Evolutionary conservation across 2,888 invertebrate species (phyloP), one percentile per base, ranked within the genome.

Genomic region (Drosophila demipolita): DNA sequence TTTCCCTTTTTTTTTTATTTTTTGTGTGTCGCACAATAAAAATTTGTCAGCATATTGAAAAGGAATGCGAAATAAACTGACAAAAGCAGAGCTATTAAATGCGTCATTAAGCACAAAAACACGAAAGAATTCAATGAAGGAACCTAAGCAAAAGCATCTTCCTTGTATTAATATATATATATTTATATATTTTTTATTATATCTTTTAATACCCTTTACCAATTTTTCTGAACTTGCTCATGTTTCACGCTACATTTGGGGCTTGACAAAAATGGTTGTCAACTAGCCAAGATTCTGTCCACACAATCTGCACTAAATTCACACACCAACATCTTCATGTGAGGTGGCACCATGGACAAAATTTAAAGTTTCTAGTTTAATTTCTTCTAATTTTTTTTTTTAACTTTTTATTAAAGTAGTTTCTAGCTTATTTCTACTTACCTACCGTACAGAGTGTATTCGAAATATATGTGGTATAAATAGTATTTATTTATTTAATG

Each of bases 11-110:
- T 38, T 45, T 23, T 23, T 11, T 15, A n/a, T 20, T 36, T 32
- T 20, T 6, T 61, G 58, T 29, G 17, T 42, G 9, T 15, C 17
- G 0, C 60, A 77, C 68, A 73, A 68, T 69, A 50, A 52, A 67
- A 71, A 83, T 84, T 72, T 79, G 59, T 67, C 71, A 64, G 58
- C 64, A 72, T 68, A 73, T 75, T 77, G 82, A 66, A 73, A 73
- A 73, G 78, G 73, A 76, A 68, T 60, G 54, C 52, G 40, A 78
- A 77, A 77, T 77, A 68, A 81, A 64, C 66, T 65, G 67, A 12
- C 57, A 68, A 76, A 82, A 78, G 86, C 74, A 66, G 81, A 81
- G 79, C 87, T 68, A 86, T 87, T 87, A 87, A 87, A 83, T 82
- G 86, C 87, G 76, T 74, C 87, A 86, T 86, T 86, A 87, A 80